Percentiles rank a stretch among this genome's conserved stretches.
These are phyloP conservation scores for Drosophila borborema DNA, from an alignment of 2,888 invertebrate genomes.

Conservation along the genomic window DNA sequence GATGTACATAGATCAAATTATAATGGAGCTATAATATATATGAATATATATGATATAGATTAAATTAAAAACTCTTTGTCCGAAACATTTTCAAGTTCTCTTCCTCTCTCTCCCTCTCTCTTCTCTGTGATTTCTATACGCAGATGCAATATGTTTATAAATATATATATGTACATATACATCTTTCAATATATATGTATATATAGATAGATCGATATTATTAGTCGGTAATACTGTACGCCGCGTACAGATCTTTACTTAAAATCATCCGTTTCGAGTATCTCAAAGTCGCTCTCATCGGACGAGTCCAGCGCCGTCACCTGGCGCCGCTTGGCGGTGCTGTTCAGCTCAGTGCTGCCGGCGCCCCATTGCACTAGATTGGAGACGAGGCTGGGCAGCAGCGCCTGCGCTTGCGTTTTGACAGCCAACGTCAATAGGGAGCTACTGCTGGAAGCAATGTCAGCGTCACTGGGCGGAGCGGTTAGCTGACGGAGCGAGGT, in stretches of 20 bases:
- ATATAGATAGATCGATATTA: constrained; percentile 52
- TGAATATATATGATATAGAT: too few species aligned
- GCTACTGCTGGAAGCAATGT: constrained; percentile 26
- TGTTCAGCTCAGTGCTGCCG: constrained; percentile 5
- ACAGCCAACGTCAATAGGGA: constrained; percentile 51
- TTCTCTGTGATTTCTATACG: constrained; percentile 24
- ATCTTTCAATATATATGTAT: constrained; percentile 8
- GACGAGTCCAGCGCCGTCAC: constrained; percentile 80
- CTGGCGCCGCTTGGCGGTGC: constrained; percentile 47
- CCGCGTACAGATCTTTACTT: constrained; percentile 63
- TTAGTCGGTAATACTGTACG: constrained; percentile 67
- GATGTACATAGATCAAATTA: neutral
- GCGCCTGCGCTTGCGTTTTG: constrained; percentile 67
- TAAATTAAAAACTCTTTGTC: neutral
- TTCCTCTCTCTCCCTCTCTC: neutral
- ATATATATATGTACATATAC: constrained; percentile 3
- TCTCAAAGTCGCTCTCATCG: constrained; percentile 85
- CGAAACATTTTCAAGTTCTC: constrained; percentile 1
- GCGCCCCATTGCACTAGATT: constrained; percentile 78
- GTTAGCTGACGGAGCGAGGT: constrained; percentile 53
- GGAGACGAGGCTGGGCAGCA: constrained; percentile 79
- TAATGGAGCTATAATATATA: too few species aligned
- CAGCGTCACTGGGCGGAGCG: constrained; percentile 12
- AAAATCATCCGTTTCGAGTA: constrained; percentile 83
- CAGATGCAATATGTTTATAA: constrained; percentile 30